phyloP scores from a whole-genome alignment of 1,140 invertebrate genomes.

The Leptinotarsa defecta region DNA sequence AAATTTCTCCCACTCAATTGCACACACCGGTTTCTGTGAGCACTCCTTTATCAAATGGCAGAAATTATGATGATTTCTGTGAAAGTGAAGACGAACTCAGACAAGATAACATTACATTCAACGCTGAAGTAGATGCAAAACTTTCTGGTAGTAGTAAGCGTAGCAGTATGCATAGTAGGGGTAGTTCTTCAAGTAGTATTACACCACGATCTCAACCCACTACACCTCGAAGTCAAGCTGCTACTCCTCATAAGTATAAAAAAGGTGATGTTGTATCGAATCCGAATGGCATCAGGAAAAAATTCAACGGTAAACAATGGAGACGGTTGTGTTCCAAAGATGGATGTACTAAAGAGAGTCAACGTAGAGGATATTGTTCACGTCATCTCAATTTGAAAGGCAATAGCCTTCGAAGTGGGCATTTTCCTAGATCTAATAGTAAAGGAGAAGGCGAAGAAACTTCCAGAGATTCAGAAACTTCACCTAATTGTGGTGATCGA shows the following conservation, averaged over 20 bases:
- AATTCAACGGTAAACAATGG: slow-evolving; percentile 99
- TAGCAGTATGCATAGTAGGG: slow-evolving; percentile 88
- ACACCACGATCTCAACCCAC: slow-evolving; percentile 85
- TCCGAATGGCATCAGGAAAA: slow-evolving; percentile 95
- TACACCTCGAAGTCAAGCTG: slow-evolving; percentile 83
- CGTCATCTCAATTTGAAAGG: slow-evolving; percentile 90
- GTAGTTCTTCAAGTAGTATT: slow-evolving; percentile 85
- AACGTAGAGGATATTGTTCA: slow-evolving; percentile 94
- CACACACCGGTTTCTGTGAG: slow-evolving; percentile 58
- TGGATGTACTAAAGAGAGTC: slow-evolving; percentile 97
- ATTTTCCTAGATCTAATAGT: slow-evolving; percentile 57
- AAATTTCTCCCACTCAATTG: slow-evolving; percentile 60
- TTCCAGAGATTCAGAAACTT: slow-evolving; percentile 85
- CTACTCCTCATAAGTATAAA: slow-evolving; percentile 95
- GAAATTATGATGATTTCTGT: slow-evolving; percentile 78
- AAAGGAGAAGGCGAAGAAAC: slow-evolving; percentile 86
- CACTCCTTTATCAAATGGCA: slow-evolving; percentile 64
- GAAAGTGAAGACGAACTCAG: slow-evolving; percentile 90
- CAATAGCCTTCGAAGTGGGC: slow-evolving; percentile 60
- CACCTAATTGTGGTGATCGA: slow-evolving; percentile 74
- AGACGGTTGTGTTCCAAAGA: slow-evolving; percentile 91
- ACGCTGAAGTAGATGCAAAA: slow-evolving; percentile 64
- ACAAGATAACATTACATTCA: slow-evolving; percentile 84
- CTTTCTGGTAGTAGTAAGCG: slow-evolving; percentile 79
- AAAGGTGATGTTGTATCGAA: slow-evolving; percentile 98